These are phyloP conservation scores for Gymnorhina tibicen DNA, from an alignment of 2,113 vertebrate species.

Conservation along the genomic window DNA sequence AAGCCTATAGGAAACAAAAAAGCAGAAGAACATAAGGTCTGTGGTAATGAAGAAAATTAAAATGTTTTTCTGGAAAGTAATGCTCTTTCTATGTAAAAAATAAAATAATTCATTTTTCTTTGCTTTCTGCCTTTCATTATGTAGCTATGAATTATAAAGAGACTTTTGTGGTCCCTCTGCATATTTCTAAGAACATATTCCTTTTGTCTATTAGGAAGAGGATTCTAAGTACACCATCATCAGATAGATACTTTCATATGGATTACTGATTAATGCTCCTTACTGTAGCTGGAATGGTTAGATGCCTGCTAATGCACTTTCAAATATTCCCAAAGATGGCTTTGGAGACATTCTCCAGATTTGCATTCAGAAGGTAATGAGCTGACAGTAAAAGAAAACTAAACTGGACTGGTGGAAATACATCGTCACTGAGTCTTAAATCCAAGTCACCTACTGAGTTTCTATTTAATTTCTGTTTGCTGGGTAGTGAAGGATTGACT, in stretches of 20 bases:
- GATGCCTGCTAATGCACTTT: constrained; percentile 18
- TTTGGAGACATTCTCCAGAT: background rate
- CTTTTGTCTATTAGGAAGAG: background rate
- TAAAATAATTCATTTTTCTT: background rate
- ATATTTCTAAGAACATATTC: background rate
- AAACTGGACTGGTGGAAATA: constrained; percentile 40
- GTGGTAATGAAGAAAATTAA: background rate
- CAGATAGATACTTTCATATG: background rate
- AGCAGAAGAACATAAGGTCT: background rate
- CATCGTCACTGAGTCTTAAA: background rate
- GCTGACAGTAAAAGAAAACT: constrained; percentile 40
- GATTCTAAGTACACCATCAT: background rate
- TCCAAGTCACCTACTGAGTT: constrained; percentile 16
- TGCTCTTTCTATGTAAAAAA: background rate
- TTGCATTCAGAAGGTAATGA: constrained; percentile 37
- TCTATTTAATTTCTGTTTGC: constrained; percentile 42
- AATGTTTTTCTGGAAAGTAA: background rate
- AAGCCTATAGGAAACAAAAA: background rate
- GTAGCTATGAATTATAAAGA: background rate
- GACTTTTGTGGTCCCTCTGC: background rate
- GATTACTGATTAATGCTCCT: background rate
- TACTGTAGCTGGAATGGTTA: background rate
- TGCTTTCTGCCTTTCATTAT: background rate
- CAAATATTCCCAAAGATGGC: background rate
- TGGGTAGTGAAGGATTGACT: constrained; percentile 44